These are phyloP conservation scores for Sebastes itinus DNA, from an alignment of 2,797 vertebrate genomes.

Conservation along the genomic window DNA sequence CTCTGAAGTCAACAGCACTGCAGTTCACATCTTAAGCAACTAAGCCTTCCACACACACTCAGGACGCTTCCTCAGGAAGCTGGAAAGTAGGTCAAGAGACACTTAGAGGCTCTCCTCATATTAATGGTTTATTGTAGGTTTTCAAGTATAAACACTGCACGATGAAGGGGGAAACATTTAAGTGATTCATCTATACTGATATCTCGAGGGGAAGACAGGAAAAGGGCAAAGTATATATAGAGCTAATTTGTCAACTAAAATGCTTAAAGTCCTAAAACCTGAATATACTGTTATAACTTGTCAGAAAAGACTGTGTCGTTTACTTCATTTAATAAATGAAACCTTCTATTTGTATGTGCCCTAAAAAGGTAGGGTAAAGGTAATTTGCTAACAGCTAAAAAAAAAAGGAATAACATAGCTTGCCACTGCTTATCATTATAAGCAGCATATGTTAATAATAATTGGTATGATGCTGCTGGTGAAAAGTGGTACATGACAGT, in stretches of 20 bases:
- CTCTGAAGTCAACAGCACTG: constrained; percentile 4
- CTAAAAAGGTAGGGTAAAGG: background rate
- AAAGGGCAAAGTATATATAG: background rate
- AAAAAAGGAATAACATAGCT: background rate
- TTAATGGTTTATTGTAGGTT: constrained; percentile 21
- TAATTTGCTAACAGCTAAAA: background rate
- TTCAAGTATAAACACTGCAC: background rate
- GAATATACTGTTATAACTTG: background rate
- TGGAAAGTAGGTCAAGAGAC: constrained; percentile 55
- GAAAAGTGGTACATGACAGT: background rate
- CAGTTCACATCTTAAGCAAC: constrained; percentile 12
- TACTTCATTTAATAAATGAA: background rate
- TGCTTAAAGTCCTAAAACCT: background rate
- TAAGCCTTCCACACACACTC: constrained; percentile 31
- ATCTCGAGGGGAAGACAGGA: background rate
- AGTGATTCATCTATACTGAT: background rate
- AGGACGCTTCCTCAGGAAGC: constrained; percentile 46
- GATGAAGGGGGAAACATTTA: background rate
- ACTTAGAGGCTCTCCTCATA: constrained; percentile 6
- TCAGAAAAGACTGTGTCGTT: background rate
- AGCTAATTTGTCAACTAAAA: background rate
- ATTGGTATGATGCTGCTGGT: background rate
- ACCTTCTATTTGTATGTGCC: background rate
- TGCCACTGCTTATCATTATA: background rate
- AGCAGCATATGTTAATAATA: background rate